These are phyloP conservation scores for Poliocrania exsul DNA, from an alignment of 2,797 vertebrate species.

Conservation along the genomic window DNA sequence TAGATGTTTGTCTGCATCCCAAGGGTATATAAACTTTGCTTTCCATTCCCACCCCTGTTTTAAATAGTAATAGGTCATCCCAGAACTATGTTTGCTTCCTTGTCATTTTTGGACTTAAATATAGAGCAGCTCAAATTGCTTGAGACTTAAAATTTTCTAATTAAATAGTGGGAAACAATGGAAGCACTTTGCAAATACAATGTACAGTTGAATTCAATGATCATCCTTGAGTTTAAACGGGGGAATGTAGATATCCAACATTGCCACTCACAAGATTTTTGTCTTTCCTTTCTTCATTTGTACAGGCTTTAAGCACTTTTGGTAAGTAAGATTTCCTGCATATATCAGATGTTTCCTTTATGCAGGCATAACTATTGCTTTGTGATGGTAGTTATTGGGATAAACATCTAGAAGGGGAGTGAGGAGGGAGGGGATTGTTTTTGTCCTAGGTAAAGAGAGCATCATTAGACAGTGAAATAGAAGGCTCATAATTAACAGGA, in stretches of 20 bases:
- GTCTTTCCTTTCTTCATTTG: background rate
- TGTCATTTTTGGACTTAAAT: background rate
- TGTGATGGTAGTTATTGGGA: background rate
- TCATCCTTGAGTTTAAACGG: background rate
- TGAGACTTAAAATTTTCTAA: background rate
- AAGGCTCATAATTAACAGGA: background rate
- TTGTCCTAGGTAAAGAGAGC: background rate
- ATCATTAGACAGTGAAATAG: background rate
- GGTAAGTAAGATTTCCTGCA: background rate
- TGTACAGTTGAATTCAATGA: background rate
- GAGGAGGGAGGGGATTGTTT: background rate
- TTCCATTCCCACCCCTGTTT: background rate
- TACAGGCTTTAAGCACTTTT: background rate
- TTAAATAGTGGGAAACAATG: background rate
- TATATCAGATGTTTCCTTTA: background rate
- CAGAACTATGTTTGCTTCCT: conserved; percentile 14
- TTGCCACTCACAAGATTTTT: background rate
- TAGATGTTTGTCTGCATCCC: background rate
- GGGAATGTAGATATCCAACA: background rate
- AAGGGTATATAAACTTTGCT: background rate
- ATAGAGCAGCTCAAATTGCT: background rate
- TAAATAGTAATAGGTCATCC: background rate
- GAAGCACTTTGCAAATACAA: background rate
- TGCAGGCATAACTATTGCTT: accelerated
- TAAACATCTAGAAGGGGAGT: background rate